These are phyloP conservation scores for Dryobates pubescens DNA, from an alignment of 2,797 vertebrate species.

Conservation along the genomic window DNA sequence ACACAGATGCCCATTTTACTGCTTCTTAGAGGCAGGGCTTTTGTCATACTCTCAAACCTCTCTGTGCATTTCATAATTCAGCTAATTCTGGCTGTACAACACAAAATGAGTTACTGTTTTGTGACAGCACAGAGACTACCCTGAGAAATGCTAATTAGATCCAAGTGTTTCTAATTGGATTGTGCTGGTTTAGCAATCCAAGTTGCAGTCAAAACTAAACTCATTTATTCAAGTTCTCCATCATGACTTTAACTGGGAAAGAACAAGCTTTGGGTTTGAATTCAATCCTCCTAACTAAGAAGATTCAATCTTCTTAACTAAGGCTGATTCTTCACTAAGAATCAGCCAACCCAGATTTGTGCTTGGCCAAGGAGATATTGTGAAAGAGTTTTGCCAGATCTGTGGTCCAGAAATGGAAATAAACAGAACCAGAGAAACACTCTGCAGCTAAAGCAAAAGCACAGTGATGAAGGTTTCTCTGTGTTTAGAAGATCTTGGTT, in stretches of 20 bases:
- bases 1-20: background rate
- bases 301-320: too few species aligned
- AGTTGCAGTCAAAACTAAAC: background rate
- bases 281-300: background rate
- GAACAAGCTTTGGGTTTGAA: constrained; percentile 8
- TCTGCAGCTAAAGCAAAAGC: background rate
- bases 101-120: background rate
- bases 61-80: background rate
- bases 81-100: background rate
- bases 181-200: constrained; percentile 17
- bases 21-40: background rate
- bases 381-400: background rate
- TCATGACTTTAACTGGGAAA: background rate
- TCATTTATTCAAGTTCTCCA: background rate
- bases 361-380: background rate
- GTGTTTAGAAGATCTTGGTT: background rate
- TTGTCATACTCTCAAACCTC: background rate
- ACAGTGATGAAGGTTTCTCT: background rate
- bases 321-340: background rate
- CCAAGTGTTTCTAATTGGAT: constrained; percentile 1
- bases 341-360: background rate
- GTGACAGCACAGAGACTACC: background rate
- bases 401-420: background rate
- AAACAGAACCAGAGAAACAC: background rate
- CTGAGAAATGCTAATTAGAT: background rate